Conservation (phyloP, 2,888 invertebrate species). For the Dryobotodes eremita region DNA sequence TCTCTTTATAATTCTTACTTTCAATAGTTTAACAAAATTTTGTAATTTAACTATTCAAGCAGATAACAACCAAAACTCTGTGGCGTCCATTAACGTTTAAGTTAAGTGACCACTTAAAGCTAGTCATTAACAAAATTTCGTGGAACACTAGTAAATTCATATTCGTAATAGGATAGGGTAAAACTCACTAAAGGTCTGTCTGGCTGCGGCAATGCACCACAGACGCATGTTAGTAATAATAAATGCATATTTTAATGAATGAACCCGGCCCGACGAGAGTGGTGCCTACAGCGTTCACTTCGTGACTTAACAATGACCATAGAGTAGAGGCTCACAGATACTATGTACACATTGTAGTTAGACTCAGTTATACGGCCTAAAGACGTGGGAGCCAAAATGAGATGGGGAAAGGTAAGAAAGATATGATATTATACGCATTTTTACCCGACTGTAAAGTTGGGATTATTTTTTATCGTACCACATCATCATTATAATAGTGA, state of each 20-base stretch:
- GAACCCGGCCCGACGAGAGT: conserved; percentile 79
- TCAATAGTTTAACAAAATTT: not conserved
- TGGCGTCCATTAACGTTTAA: not conserved
- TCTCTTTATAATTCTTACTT: not conserved
- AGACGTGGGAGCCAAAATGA: conserved; percentile 3
- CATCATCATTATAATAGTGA: too few species aligned
- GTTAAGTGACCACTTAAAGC: conserved; percentile 2
- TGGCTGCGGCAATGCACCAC: conserved; percentile 65
- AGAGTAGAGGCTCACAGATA: conserved; percentile 72
- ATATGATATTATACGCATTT: not conserved
- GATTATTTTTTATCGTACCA: not conserved
- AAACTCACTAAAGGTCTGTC: conserved; percentile 49
- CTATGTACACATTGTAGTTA: conserved; percentile 6
- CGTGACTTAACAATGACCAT: conserved; percentile 81
- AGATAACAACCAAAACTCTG: not conserved
- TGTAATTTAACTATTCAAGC: too few species aligned
- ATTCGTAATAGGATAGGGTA: conserved; percentile 38
- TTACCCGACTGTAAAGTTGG: not conserved
- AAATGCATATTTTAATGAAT: conserved; percentile 87
- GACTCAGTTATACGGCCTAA: not conserved
- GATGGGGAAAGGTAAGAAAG: not conserved
- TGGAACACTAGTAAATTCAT: conserved; percentile 10
- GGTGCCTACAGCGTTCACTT: conserved; percentile 79
- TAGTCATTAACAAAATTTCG: conserved; percentile 16
- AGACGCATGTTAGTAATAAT: conserved; percentile 79